A percentile compares a stretch with the other conserved stretches of the same genome.
Conservation (phyloP, 2,888 invertebrate genomes). For the Drosophila paranaensis region DNA sequence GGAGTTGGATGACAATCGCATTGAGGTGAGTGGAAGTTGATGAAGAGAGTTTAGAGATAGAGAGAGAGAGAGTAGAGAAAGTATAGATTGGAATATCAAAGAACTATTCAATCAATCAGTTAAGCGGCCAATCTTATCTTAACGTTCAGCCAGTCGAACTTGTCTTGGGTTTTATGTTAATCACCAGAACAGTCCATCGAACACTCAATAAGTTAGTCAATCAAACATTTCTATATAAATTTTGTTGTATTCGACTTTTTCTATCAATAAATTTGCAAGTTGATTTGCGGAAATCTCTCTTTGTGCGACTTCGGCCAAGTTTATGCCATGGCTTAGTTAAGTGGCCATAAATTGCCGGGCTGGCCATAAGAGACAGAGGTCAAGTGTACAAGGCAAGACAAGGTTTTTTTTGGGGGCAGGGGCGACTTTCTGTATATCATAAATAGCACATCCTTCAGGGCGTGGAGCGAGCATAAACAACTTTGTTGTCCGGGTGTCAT, state of each 20-base stretch:
- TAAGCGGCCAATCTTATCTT: background rate
- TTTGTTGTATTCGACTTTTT: background rate
- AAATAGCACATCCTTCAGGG: constrained; percentile 65
- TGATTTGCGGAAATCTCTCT: constrained; percentile 38
- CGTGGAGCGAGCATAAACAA: constrained; percentile 32
- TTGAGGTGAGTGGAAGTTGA: constrained; percentile 85
- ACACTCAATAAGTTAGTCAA: constrained; percentile 9
- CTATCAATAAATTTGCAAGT: constrained; percentile 20
- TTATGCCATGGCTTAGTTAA: constrained; percentile 57
- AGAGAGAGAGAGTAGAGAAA: too few relatives aligned
- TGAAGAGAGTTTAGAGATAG: background rate
- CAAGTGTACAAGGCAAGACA: background rate
- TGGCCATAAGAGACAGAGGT: constrained; percentile 63
- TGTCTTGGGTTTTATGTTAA: background rate
- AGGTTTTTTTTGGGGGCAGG: background rate
- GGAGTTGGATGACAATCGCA: constrained; percentile 89
- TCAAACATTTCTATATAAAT: background rate
- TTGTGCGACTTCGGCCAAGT: constrained; percentile 31
- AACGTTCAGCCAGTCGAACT: background rate
- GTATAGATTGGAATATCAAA: too few relatives aligned
- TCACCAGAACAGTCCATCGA: constrained; percentile 1
- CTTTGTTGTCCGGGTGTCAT: constrained; percentile 64
- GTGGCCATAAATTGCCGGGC: constrained; percentile 70
- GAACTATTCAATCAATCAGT: background rate
- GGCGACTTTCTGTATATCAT: constrained; percentile 37